These are phyloP conservation scores for Sphecodes monilicornis DNA, from an alignment of 2,888 invertebrate genomes.

Conservation along the genomic window DNA sequence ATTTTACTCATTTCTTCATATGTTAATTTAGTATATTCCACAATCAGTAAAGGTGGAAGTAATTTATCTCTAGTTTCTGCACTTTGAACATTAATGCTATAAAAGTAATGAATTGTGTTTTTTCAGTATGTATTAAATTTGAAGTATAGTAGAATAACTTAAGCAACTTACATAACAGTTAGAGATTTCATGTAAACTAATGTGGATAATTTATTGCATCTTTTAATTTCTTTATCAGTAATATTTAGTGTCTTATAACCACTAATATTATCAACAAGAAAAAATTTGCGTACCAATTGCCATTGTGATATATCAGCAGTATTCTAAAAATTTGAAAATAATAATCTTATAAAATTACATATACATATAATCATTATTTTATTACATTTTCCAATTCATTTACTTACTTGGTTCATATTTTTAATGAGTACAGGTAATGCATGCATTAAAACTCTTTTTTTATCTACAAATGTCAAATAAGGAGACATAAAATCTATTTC, in stretches of 20 bases:
- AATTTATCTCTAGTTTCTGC: constrained; percentile 86
- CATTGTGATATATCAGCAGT: constrained; percentile 85
- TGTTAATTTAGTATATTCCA: constrained; percentile 86
- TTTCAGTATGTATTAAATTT: neutral
- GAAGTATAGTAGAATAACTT: neutral
- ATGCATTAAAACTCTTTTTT: constrained; percentile 84
- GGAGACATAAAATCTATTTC: constrained; percentile 86
- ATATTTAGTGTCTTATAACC: constrained; percentile 77
- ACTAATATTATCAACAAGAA: constrained; percentile 87
- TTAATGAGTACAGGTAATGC: constrained; percentile 86
- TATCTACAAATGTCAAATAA: constrained; percentile 85
- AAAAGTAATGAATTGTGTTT: constrained; percentile 49
- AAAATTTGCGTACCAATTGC: constrained; percentile 89
- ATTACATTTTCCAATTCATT: constrained; percentile 61
- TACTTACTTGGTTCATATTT: constrained; percentile 84
- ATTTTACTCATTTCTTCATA: constrained; percentile 82
- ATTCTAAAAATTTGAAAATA: constrained; percentile 40
- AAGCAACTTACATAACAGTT: constrained; percentile 76
- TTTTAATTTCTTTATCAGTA: neutral
- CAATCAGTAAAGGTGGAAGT: constrained; percentile 86
- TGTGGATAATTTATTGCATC: constrained; percentile 68
- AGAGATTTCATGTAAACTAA: constrained; percentile 83
- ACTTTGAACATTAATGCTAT: constrained; percentile 83
- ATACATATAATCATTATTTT: neutral
- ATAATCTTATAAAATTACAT: neutral